Conservation (phyloP, 2,113 vertebrate genomes). For the Boleophthalmus pectinirostris region DNA sequence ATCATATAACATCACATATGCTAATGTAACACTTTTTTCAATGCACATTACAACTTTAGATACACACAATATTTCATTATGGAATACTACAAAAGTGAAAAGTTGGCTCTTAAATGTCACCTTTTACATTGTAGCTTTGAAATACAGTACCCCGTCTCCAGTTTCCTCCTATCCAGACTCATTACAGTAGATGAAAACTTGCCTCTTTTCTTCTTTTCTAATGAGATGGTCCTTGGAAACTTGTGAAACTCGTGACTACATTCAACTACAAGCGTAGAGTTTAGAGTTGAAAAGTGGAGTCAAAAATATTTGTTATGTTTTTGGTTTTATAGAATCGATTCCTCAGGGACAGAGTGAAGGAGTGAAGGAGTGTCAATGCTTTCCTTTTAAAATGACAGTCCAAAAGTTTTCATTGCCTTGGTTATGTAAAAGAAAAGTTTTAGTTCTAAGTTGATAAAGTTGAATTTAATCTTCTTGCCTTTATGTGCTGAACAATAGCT, state of each 20-base stretch:
- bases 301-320: conserved; percentile 4
- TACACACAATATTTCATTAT: too few relatives aligned
- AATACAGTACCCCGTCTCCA: too few relatives aligned
- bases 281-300: neutral
- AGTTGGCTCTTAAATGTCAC: too few relatives aligned
- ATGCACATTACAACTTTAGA: too few relatives aligned
- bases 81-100: too few relatives aligned
- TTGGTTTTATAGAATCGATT: conserved; percentile 14
- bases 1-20: too few relatives aligned
- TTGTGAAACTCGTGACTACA: conserved; percentile 33
- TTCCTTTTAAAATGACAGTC: conserved; percentile 7
- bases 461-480: conserved; percentile 34
- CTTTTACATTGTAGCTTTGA: too few relatives aligned
- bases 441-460: conserved; percentile 20
- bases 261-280: conserved; percentile 23
- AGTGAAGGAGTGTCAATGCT: conserved; percentile 9
- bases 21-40: too few relatives aligned
- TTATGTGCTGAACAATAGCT: conserved; percentile 23
- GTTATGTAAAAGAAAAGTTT: conserved; percentile 14
- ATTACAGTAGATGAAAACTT: conserved; percentile 57
- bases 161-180: too few relatives aligned
- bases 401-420: conserved; percentile 13
- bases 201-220: conserved; percentile 33
- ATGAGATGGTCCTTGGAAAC: conserved; percentile 56
- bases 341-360: conserved; percentile 18